A percentile compares a stretch with the other conserved stretches of the same genome.
Evolutionary conservation across 2,888 invertebrate species (phyloP).

Genomic region (Trichogramma dendrolimi): DNA sequence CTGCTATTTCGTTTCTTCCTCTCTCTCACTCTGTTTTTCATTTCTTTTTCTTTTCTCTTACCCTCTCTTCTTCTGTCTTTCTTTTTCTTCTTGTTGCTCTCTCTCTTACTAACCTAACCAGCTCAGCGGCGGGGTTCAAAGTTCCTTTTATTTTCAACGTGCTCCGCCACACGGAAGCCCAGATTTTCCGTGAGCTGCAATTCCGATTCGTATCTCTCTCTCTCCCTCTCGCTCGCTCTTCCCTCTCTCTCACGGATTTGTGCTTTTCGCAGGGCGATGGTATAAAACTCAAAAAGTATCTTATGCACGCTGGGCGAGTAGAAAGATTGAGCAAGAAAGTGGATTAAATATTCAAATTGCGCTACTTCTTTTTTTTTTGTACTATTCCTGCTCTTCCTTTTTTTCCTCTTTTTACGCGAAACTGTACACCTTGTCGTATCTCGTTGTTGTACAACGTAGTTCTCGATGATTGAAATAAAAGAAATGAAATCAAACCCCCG

Average conservation of each 20-base stretch:
- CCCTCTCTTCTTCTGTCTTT: not conserved
- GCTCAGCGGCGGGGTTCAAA: too few relatives aligned
- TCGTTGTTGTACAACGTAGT: too few relatives aligned
- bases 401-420: too few relatives aligned
- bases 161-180: not conserved
- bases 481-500: too few relatives aligned
- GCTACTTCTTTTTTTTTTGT: not conserved
- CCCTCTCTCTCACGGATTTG: not conserved
- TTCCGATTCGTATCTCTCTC: constrained; percentile 8
- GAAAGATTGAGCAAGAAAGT: constrained; percentile 4
- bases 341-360: constrained; percentile 15
- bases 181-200: not conserved
- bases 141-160: too few relatives aligned
- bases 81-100: too few relatives aligned
- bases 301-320: not conserved
- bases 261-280: not conserved
- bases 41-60: not conserved
- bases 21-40: not conserved
- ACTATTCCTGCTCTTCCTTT: not conserved
- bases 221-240: not conserved
- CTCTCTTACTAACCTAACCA: too few relatives aligned
- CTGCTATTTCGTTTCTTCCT: too few relatives aligned
- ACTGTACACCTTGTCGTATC: too few relatives aligned
- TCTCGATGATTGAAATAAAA: too few relatives aligned
- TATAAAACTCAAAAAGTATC: not conserved